Base-by-base conservation (phyloP, 1,140 invertebrate genomes). In the Prorops nasuta region DNA sequence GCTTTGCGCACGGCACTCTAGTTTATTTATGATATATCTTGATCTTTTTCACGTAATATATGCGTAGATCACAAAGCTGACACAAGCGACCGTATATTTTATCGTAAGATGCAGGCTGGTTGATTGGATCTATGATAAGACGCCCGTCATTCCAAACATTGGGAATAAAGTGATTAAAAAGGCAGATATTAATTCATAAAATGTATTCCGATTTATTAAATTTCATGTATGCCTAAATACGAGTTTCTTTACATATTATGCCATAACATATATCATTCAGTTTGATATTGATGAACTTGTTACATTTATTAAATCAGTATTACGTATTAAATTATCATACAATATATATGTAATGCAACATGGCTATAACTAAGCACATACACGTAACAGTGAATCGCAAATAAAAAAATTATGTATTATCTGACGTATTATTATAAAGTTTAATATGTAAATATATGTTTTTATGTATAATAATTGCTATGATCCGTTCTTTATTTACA, bases 181-280 rank as follows among this genome's bases (percentile, higher is more conserved):
- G n/a, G n/a, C n/a, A 31, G 40, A 17, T 36, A 60, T 70, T 69
- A 71, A 72, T 74, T 76, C 71, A 62, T 76, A 77, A 77, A 77
- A 77, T 75, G 71, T 74, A 74, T 72, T 75, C 60, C 67, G 71
- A 70, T 77, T 77, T 77, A 77, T 77, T 77, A 75, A 77, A 77
- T 74, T 75, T 76, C 64, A 74, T 69, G 69, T 76, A 74, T 74
- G 73, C 63, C 73, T 77, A 77, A 76, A 76, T 77, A 77, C 74
- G 67, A 75, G 71, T 70, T 28, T 74, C 69, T 76, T 76, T 75
- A 76, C 71, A 75, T 64, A 67, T 67, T 67, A 64, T 58, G 54
- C 35, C 45, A 60, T 66, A 67, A 57, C 70, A 55, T 64, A 66
- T 65, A 59, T 62, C 72, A 67, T 66, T 64, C 65, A 63, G 58